Evolutionary conservation across 1,140 invertebrate genomes (phyloP), one percentile per base, ranked within the genome.

Genomic region (Halotydeus destructor): DNA sequence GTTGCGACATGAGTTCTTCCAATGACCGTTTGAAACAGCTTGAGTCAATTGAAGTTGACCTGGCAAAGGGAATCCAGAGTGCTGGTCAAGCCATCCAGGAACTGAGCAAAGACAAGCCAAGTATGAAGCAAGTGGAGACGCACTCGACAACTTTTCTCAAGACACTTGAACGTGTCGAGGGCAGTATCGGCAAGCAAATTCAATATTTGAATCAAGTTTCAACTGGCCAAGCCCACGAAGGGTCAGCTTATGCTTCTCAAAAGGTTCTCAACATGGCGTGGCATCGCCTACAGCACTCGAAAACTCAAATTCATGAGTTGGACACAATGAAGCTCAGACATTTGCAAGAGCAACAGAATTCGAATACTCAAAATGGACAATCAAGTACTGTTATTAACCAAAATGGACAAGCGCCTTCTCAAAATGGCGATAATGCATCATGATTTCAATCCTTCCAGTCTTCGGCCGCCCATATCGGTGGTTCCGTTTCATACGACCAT

Each of bases 201-300:
- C 85, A 84, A 62, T 93, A 93, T 60, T 64, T 94, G 12, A 91
- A 82, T 3, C 85, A 93, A 71, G 85, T 93, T 11, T 91, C 86
- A 6, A 94, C 88, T 50, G 83, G 84, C 8, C 86, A 93, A 61
- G 82, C 86, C 2, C 86, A 94, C 59, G 85, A 93, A 63, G 86
- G 86, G 1, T 89, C 83, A 1, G 81, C 81, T 27, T 94, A 93
- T 66, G 84, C 83, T 0, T 83, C 82, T 37, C 81, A 88, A 54
- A 93, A 93, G 61, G 81, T 88, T 26, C 60, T 89, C 8, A 84
- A 91, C 67, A 89, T 93, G 83, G 83, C 85, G 12, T 85, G 81
- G 78, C 85, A 91, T 57, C 68, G 88, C 55, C 66, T 88, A 27
- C 82, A 91, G 55, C 85, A 93, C 64, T 80, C 79, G 0, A 58